Evolutionary conservation across 2,888 invertebrate genomes (phyloP).

Genomic region (Polylopha cassiicola): DNA sequence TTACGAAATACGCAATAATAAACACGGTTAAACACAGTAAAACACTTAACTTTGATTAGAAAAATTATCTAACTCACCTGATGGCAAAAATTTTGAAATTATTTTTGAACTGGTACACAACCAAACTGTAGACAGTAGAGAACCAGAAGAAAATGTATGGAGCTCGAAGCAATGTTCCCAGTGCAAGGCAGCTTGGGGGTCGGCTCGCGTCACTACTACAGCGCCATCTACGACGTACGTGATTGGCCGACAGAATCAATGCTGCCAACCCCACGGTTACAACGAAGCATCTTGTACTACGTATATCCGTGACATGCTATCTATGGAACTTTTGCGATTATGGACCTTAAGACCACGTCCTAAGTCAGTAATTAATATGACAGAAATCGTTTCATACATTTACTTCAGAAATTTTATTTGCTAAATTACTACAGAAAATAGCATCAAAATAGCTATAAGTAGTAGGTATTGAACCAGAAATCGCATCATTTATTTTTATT

Average conservation of each 20-base stretch:
- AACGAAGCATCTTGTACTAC: constrained; percentile 61
- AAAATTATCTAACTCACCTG: constrained; percentile 70
- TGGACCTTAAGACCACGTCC: constrained; percentile 20
- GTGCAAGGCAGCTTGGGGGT: constrained; percentile 73
- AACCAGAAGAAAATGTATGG: constrained; percentile 78
- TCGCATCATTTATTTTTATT: constrained; percentile 41
- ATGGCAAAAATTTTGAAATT: constrained; percentile 77
- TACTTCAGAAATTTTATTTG: constrained; percentile 57
- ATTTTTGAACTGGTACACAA: constrained; percentile 76
- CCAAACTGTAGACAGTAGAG: constrained; percentile 76
- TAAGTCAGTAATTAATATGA: constrained; percentile 33
- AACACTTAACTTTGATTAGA: constrained; percentile 53
- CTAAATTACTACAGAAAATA: constrained; percentile 43
- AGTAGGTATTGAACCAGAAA: constrained; percentile 29
- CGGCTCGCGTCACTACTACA: constrained; percentile 66
- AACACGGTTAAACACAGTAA: constrained; percentile 50
- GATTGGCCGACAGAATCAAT: constrained; percentile 57
- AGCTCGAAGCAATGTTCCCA: constrained; percentile 75
- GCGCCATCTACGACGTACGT: constrained; percentile 64
- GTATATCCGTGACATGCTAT: constrained; percentile 68
- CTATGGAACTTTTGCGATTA: constrained; percentile 28
- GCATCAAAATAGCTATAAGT: constrained; percentile 37
- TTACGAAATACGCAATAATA: constrained; percentile 46
- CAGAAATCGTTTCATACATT: constrained; percentile 52
- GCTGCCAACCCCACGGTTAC: constrained; percentile 51